Base-by-base conservation (phyloP, 92 coral and sea anemone genomes). In the Pocillopora grandis region DNA sequence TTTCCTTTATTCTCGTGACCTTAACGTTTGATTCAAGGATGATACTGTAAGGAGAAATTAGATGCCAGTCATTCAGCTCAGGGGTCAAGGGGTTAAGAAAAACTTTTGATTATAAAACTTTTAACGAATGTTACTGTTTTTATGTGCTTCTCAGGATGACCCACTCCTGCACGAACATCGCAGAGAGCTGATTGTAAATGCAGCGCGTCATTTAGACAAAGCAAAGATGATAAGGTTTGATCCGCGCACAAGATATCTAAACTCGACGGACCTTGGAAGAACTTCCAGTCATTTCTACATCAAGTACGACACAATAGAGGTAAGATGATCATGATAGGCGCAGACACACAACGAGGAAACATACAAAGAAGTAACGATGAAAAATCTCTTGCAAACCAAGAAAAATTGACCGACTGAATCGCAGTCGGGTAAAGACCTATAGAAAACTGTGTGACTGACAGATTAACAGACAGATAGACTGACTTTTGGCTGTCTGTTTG, bases 231-330 rank as follows among this genome's bases (percentile, higher is more conserved):
- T 94, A n/a, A 87, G 99, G 15, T 96, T 90, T 82, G 90, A 75
- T 13, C 94, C 94, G 81, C 84, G 94, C 17, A 96, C 95, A 2
- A 91, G 92, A 3, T 92, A 89, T 80, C 82, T 96, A 61, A 68
- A 89, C 61, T 77, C 97, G 6, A 96, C 96, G 3, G 97, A 94
- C 81, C 88, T 90, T 36, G 99, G 99, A 12, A 93, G 99, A 27
- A 96, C 91, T 13, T 86, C 99, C 13, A 96, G 99, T 67, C 93
- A 96, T 81, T 96, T 94, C 84, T 96, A 96, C 90, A 94, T 96
- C 81, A 96, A 96, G 81, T 87, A 88, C 58, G 98, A 91, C 31
- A 96, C 99, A 1, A 92, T 96, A 42, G 99, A 96, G 99, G 99
- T 96, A 67, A 74, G 92, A 33, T 19, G 31, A 59, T 61, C 21